Evolutionary conservation across 2,797 vertebrate species (phyloP).

Genomic region (Chiroxiphia lanceolata): DNA sequence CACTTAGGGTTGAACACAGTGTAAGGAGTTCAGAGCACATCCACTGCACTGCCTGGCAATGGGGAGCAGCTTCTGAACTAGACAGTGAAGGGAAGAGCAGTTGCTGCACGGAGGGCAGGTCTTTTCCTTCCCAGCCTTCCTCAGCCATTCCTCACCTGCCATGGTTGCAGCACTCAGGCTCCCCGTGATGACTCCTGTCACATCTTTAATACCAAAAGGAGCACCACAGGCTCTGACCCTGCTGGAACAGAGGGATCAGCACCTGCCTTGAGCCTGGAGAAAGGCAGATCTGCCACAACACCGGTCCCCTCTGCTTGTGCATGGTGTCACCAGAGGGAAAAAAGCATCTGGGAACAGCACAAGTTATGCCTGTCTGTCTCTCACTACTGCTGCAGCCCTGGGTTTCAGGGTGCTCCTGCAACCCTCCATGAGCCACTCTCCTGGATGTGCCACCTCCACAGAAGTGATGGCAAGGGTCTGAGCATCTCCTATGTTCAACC

Average conservation of each 20-base stretch:
- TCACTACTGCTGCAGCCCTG: background rate
- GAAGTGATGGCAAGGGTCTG: background rate
- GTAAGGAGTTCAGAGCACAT: background rate
- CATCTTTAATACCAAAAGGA: background rate
- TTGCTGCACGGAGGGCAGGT: background rate
- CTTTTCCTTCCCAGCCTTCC: background rate
- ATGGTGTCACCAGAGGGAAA: rapidly evolving
- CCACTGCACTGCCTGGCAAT: rapidly evolving
- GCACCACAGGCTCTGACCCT: background rate
- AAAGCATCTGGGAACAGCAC: background rate
- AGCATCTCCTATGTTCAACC: background rate
- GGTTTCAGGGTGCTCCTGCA: background rate
- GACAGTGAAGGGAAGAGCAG: background rate
- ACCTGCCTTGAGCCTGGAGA: background rate
- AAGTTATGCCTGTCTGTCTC: background rate
- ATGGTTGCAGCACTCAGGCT: background rate
- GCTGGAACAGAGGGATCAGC: background rate
- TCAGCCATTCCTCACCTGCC: background rate
- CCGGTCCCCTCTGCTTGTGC: background rate
- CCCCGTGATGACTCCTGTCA: background rate
- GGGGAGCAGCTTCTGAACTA: background rate
- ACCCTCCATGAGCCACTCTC: background rate
- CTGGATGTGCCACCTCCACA: background rate
- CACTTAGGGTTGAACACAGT: background rate
- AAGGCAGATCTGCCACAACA: background rate